A percentile compares a stretch with the other conserved stretches of the same genome.
These are phyloP conservation scores for Macrotrachela quadricornifera DNA, from an alignment of 1,140 invertebrate species.

Conservation along the genomic window DNA sequence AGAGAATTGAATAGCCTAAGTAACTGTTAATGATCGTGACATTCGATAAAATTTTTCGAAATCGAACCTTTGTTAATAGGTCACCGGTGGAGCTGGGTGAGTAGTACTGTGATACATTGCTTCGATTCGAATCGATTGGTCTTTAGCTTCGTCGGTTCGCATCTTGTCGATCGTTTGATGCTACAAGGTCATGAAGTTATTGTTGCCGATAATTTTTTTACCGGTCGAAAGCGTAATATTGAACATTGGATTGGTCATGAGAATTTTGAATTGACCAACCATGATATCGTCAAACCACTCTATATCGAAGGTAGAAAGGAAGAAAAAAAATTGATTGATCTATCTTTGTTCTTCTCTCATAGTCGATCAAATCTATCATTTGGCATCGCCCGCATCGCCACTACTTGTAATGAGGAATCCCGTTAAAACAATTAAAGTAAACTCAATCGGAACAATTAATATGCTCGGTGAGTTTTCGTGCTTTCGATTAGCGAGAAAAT, in stretches of 20 bases:
- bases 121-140: too few species aligned
- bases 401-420: slow-evolving; percentile 99
- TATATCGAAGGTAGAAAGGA: slow-evolving; percentile 51
- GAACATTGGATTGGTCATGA: slow-evolving; percentile 96
- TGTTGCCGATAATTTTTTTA: slow-evolving; percentile 94
- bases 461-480: too few species aligned
- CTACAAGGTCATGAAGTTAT: slow-evolving; percentile 87
- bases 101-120: too few species aligned
- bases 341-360: slow-evolving; percentile 7
- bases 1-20: too few species aligned
- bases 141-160: slow-evolving; percentile 89
- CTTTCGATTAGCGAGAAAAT: too few species aligned
- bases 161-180: slow-evolving; percentile 86
- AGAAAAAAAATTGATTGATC: too few species aligned
- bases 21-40: too few species aligned
- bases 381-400: slow-evolving; percentile 91
- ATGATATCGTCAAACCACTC: slow-evolving; percentile 95
- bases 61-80: slow-evolving; percentile 47
- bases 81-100: slow-evolving; percentile 86
- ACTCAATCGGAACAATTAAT: slow-evolving; percentile 96
- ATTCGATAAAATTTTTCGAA: too few species aligned
- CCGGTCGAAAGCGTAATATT: slow-evolving; percentile 80
- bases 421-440: slow-evolving; percentile 98
- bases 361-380: slow-evolving; percentile 95
- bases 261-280: slow-evolving; percentile 95